Evolutionary conservation across 92 coral and sea anemone genomes (phyloP), one percentile per base, ranked within the genome.

Genomic region (Phenganax subtilis): DNA sequence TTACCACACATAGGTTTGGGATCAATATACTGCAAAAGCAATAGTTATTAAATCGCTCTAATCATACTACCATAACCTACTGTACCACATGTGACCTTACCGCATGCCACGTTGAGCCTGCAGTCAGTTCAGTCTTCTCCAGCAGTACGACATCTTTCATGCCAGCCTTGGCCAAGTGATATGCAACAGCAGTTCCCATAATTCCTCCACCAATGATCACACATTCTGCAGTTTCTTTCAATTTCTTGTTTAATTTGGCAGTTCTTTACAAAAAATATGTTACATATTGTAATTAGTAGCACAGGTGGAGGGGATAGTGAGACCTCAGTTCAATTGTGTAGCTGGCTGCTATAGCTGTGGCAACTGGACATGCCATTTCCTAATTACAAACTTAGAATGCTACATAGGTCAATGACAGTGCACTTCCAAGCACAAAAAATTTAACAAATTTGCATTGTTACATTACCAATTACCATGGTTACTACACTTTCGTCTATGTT

Each of bases 81-180:
- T 37, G 5, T 37, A 5, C 47, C 47, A 37, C 47, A 37, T 37
- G 47, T 5, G 5, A 37, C 5, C 91, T 91, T 81, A 93, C 98
- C 12, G 98, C 98, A 86, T 94, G 98, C 98, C 98, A 94, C 63
- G 98, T 94, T 51, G 98, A 94, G 73, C 98, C 97, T 60, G 98
- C 98, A 29, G 98, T 94, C 66, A 94, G 79, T 77, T 94, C 98
- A 7, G 97, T 87, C 68, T 94, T 94, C 77, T 94, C 98, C 81
- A 94, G 89, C 83, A 94, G 90, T 15, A 94, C 88, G 63, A 94
- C 98, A 83, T 94, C 98, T 81, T 92, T 92, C 86, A 90, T 61
- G 51, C 98, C 98, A 28, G 81, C 85, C 83, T 94, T 94, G 57
- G 98, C 98, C 83, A 94, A 85, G 75, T 94, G 97, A 60, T 94